Evolutionary conservation across 1,140 invertebrate species (phyloP).

Genomic region (Meloidogyne hapla): DNA sequence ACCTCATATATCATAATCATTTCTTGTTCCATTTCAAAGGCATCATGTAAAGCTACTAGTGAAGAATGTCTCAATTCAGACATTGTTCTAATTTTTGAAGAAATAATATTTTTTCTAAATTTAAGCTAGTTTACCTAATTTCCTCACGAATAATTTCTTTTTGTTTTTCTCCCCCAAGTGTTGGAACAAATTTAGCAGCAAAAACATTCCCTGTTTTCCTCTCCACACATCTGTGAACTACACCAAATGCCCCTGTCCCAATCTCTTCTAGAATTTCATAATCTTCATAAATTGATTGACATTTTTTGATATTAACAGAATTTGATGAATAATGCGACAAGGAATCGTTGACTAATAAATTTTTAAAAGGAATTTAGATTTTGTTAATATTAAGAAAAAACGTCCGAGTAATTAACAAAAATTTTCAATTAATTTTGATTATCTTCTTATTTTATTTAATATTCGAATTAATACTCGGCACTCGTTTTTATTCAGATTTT

Average conservation of each 20-base stretch:
- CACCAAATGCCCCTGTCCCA: conserved; percentile 91
- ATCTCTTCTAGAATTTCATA: conserved; percentile 99
- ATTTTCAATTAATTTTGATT: too few species aligned
- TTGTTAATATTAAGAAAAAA: conserved; percentile 9
- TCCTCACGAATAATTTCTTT: conserved; percentile 95
- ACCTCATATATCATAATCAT: conserved; percentile 99
- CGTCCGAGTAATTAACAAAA: too few species aligned
- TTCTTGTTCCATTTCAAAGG: conserved; percentile 97
- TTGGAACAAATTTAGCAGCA: conserved; percentile 97
- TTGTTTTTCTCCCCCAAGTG: conserved; percentile 89
- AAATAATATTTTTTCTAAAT: too few species aligned
- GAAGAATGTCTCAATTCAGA: conserved; percentile 96
- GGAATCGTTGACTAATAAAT: conserved; percentile 85
- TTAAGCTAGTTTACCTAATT: conserved; percentile 72
- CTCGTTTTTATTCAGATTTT: conserved; percentile 9
- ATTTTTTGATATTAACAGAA: conserved; percentile 89
- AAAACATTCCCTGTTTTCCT: conserved; percentile 91
- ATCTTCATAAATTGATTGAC: conserved; percentile 85
- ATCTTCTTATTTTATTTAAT: too few species aligned
- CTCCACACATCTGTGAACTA: conserved; percentile 94
- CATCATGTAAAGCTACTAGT: conserved; percentile 94
- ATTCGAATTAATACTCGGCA: too few species aligned
- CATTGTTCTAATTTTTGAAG: conserved; percentile 72
- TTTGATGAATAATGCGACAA: conserved; percentile 94
- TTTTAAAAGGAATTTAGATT: conserved; percentile 16